These are phyloP conservation scores for Harmothoe impar DNA, from an alignment of 2,888 invertebrate species.

Conservation along the genomic window DNA sequence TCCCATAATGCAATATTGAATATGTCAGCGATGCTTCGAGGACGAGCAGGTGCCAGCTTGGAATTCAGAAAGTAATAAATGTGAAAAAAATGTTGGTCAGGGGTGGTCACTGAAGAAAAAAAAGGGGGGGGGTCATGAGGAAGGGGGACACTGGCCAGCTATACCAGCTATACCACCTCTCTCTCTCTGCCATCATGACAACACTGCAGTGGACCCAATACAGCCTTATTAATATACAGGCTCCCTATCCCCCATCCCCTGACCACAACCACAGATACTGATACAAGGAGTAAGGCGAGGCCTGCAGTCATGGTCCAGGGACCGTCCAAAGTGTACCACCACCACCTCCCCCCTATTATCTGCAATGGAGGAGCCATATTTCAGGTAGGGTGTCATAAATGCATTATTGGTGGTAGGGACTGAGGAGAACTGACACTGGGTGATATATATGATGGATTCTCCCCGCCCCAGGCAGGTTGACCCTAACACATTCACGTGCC, in stretches of 20 bases:
- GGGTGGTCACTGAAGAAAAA: too few species aligned
- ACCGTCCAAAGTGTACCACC: neutral
- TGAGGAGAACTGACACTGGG: neutral
- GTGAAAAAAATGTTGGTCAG: too few species aligned
- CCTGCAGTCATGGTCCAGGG: neutral
- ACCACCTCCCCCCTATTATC: neutral
- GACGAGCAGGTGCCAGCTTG: too few species aligned
- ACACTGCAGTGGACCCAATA: too few species aligned
- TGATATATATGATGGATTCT: neutral
- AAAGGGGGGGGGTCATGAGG: too few species aligned
- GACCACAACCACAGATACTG: neutral
- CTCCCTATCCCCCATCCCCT: neutral
- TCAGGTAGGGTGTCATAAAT: conserved; percentile 11
- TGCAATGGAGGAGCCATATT: conserved; percentile 7
- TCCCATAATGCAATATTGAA: too few species aligned
- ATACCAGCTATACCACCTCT: too few species aligned
- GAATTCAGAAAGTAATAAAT: too few species aligned
- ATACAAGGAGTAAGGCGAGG: neutral
- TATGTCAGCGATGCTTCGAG: too few species aligned
- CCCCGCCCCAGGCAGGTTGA: neutral
- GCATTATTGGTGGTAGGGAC: neutral
- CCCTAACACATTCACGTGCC: conserved; percentile 15
- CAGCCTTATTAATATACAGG: too few species aligned
- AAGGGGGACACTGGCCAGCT: too few species aligned
- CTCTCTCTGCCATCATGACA: too few species aligned